Conservation (phyloP, 2,113 vertebrate genomes). For the Sebastes schlegelii region DNA sequence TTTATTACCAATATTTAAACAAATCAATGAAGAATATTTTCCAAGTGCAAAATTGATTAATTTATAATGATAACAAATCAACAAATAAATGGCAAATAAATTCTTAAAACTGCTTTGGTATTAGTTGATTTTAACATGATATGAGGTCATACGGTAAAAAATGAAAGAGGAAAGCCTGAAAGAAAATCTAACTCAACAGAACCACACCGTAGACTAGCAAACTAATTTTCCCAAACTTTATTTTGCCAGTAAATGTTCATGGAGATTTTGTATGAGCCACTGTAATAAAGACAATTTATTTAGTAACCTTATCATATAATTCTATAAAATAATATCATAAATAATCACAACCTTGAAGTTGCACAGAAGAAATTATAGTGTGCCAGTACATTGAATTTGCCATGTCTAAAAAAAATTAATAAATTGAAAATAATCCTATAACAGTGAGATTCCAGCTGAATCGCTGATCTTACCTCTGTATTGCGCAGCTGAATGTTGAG, state of each 20-base stretch:
- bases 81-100: neutral
- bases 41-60: neutral
- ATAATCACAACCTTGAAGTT: neutral
- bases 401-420: neutral
- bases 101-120: neutral
- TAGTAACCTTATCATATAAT: neutral
- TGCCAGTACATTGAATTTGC: neutral
- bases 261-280: neutral
- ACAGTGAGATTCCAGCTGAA: neutral
- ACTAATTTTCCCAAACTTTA: neutral
- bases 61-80: no score
- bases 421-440: neutral
- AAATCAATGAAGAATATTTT: neutral
- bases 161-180: neutral
- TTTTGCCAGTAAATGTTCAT: neutral
- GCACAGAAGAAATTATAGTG: neutral
- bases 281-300: neutral
- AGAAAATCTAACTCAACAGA: neutral
- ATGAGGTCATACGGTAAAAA: neutral
- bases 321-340: neutral
- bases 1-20: neutral
- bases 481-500: slow-evolving; percentile 26
- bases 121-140: neutral
- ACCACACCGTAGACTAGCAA: neutral
- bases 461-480: slow-evolving; percentile 67